phyloP scores from a whole-genome alignment of 2,113 vertebrate genomes.

The Oncorhynchus tshawytscha region DNA sequence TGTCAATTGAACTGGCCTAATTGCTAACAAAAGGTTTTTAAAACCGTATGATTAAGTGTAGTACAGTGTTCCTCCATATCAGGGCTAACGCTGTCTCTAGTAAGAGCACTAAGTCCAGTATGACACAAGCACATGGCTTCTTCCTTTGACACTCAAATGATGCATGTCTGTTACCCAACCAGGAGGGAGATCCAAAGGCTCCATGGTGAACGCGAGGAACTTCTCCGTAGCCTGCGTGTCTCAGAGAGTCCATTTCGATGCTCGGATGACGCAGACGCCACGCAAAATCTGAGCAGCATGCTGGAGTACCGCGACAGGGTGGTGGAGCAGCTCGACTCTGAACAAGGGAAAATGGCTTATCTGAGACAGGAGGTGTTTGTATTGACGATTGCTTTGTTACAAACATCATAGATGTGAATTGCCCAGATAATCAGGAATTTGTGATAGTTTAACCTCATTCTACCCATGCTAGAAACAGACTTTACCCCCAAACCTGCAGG shows the following conservation, averaged over 20 bases:
- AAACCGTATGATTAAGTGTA: too few relatives aligned
- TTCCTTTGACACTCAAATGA: neutral
- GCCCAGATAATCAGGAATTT: neutral
- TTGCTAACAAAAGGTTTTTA: too few relatives aligned
- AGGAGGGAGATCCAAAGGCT: constrained; percentile 28
- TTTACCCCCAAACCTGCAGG: too few relatives aligned
- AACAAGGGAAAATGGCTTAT: constrained; percentile 3
- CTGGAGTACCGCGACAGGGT: constrained; percentile 2
- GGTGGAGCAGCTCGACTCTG: constrained; percentile 16
- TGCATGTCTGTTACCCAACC: constrained; percentile 4
- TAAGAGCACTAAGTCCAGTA: neutral
- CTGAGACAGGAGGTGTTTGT: constrained; percentile 17
- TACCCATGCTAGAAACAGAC: too few relatives aligned
- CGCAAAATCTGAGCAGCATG: constrained; percentile 5
- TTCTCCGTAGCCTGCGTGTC: constrained; percentile 3
- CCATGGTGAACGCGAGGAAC: constrained; percentile 20
- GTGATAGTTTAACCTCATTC: too few relatives aligned
- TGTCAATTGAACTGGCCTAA: too few relatives aligned
- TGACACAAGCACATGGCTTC: neutral
- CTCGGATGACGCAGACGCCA: constrained; percentile 9
- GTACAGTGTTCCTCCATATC: too few relatives aligned
- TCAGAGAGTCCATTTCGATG: neutral
- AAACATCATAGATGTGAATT: neutral
- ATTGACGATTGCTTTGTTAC: neutral
- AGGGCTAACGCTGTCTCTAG: neutral